Base-by-base conservation (phyloP, 2,797 vertebrate species). In the Lacerta viridis region DNA sequence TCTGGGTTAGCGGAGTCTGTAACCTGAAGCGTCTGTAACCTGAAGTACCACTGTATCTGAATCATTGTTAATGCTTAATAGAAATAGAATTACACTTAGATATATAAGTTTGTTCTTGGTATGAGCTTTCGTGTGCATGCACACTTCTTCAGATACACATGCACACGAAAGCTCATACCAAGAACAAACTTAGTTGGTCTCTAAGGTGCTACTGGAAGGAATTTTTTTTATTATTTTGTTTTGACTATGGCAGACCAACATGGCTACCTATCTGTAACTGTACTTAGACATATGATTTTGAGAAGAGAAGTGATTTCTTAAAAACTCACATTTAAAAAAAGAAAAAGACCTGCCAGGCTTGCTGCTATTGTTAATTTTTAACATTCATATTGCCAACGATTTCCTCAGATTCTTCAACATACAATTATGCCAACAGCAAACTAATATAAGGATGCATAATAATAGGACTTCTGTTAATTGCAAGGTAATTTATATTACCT, bases 401-500 rank as follows among this genome's bases (percentile, higher is more conserved):
- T 80, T 86, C 66, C 50, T 33, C 23, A 46, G 23, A 61, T 39
- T 64, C 23, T 78, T 50, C 33, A 71, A 43, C 71, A 79, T 41
- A 77, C 10, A 78, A 71, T 79, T 33, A 59, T 69, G 36, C 7
- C 39, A 90, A 71, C 68, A 27, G 71, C 36, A 77, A 77, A 64
- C 10, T 77, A 84, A 75, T 5, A 74, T n/a, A 33, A 33, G 33
- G 68, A 18, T 27, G n/a, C 29, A 80, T 29, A 50, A 33, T 29
- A 86, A 46, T 64, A 66, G 20, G 25, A 68, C 41, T 29, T 23
- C 2, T 25, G 50, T 80, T 78, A 15, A 71, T 39, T 55, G 27
- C 18, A 11, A 1, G 86, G 87, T 82, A 50, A 72, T 79, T 81
- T 36, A 83, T 90, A 71, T 97, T 95, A 99, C 99, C 98, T 98